Evolutionary conservation across 1,140 invertebrate species (phyloP).

Genomic region (Apis cerana): DNA sequence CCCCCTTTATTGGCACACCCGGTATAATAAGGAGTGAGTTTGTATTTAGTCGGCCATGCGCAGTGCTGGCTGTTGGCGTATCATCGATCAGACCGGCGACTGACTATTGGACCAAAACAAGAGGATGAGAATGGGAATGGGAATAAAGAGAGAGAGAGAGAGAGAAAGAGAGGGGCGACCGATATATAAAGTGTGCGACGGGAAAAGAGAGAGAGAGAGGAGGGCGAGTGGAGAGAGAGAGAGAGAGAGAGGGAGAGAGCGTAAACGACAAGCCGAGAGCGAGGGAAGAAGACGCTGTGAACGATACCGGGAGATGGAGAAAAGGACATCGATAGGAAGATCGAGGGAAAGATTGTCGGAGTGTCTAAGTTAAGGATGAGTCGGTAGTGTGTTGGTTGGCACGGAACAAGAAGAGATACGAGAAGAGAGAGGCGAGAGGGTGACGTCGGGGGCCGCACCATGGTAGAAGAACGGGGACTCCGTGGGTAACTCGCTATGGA

Average conservation of each 20-base stretch:
- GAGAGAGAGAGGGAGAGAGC: conserved; percentile 27
- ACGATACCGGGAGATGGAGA: conserved; percentile 4
- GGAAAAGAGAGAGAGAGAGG: conserved; percentile 26
- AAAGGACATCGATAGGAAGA: conserved; percentile 26
- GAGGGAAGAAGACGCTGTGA: conserved; percentile 18
- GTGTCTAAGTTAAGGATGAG: conserved; percentile 13
- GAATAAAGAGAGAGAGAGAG: conserved; percentile 58
- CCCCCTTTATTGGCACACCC: conserved; percentile 76
- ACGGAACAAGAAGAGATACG: conserved; percentile 29
- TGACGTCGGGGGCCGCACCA: no score
- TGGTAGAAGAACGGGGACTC: no score
- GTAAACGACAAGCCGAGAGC: conserved; percentile 27
- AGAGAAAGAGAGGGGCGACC: conserved; percentile 34
- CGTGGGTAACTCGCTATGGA: conserved; percentile 47
- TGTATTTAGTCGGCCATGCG: conserved; percentile 79
- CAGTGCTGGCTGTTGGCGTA: conserved; percentile 77
- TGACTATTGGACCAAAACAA: conserved; percentile 81
- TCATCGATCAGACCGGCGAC: conserved; percentile 80
- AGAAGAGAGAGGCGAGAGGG: conserved; percentile 5
- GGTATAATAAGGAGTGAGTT: conserved; percentile 78
- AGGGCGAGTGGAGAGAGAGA: conserved; percentile 16
- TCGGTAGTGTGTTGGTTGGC: conserved; percentile 8
- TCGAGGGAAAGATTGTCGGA: conserved; percentile 24
- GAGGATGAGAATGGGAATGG: conserved; percentile 73
- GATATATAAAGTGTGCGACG: conserved; percentile 49